A percentile compares a stretch with the other conserved stretches of the same genome.
phyloP scores from a whole-genome alignment of 2,113 vertebrate genomes.

The Turnix velox region DNA sequence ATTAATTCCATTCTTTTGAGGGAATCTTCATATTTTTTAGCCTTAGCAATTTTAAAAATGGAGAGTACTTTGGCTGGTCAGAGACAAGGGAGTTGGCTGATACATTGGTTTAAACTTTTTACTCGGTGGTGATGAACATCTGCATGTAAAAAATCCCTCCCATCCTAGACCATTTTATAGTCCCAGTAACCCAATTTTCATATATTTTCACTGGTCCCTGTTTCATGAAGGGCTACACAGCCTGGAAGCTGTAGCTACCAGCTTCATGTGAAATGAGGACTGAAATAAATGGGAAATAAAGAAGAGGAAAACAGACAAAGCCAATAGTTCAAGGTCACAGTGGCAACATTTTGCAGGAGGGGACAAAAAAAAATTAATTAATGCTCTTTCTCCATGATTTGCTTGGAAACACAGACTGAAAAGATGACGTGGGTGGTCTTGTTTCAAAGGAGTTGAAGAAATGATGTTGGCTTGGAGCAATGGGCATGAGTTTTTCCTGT shows the following conservation, averaged over 20 bases:
- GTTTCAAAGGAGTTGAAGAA: not conserved
- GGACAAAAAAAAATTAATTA: conserved; percentile 8
- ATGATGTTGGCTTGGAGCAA: not conserved
- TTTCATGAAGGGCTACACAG: not conserved
- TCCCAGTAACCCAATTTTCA: not conserved
- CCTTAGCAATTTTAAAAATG: not conserved
- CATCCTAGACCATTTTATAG: not conserved
- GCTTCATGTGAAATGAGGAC: not conserved
- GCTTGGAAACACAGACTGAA: conserved; percentile 16
- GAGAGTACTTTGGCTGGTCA: not conserved
- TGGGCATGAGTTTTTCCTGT: not conserved
- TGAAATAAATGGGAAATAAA: conserved; percentile 36
- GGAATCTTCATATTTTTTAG: not conserved
- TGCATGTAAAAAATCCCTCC: not conserved
- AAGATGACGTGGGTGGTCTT: conserved; percentile 40
- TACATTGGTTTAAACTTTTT: not conserved
- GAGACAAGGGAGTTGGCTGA: not conserved
- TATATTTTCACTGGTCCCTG: not conserved
- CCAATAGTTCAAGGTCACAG: not conserved
- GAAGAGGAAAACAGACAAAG: conserved; percentile 5
- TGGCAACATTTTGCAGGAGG: not conserved
- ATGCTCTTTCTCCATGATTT: not conserved
- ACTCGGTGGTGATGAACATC: not conserved
- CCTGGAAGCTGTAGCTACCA: not conserved
- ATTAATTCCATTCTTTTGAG: not conserved